Percentiles rank a stretch among this genome's conserved stretches.
These are phyloP conservation scores for Tenthredo mesomela DNA, from an alignment of 2,888 invertebrate species.

Conservation along the genomic window DNA sequence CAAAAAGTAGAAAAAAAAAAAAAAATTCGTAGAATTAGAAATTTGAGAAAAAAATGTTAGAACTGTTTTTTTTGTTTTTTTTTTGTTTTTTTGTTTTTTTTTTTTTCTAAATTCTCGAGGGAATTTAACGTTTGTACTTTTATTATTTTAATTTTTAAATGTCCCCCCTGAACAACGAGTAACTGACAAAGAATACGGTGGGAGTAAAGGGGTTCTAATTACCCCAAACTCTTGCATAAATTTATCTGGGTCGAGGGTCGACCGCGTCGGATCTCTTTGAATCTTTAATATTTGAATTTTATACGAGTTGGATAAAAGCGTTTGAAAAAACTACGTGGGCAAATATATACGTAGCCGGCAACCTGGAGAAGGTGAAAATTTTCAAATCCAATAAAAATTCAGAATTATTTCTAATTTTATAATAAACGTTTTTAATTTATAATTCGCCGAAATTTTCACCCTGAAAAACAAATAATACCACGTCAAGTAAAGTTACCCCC, in stretches of 20 bases:
- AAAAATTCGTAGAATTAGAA: not conserved
- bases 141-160: slow-evolving; percentile 21
- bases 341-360: not conserved
- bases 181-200: slow-evolving; percentile 14
- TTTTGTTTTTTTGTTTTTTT: not conserved
- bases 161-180: not conserved
- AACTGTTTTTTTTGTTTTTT: not conserved
- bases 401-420: not conserved
- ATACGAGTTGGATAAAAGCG: slow-evolving; percentile 23
- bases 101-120: not conserved
- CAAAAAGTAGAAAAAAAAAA: not conserved
- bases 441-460: not conserved
- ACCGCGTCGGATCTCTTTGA: not conserved
- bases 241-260: slow-evolving; percentile 41
- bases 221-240: slow-evolving; percentile 41
- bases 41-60: not conserved
- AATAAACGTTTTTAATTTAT: not conserved
- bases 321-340: not conserved
- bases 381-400: not conserved
- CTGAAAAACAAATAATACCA: not conserved
- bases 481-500: not conserved
- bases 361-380: not conserved
- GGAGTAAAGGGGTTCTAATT: slow-evolving; percentile 37
- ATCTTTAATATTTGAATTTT: slow-evolving; percentile 35
- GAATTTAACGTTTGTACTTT: not conserved